Base-by-base conservation (phyloP, 2,113 vertebrate genomes). In the Gorilla gorilla region DNA sequence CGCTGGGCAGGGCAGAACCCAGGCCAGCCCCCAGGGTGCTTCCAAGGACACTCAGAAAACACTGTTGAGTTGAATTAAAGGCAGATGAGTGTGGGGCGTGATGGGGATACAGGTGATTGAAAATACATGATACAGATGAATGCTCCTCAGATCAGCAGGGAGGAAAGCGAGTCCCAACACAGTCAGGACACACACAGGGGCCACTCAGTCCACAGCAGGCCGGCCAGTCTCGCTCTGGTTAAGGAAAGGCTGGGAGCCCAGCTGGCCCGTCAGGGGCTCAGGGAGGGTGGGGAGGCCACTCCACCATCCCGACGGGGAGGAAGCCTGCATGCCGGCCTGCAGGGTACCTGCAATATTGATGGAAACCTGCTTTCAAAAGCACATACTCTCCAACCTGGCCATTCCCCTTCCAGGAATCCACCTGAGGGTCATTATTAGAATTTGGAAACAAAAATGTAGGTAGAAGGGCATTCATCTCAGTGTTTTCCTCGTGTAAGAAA, bases 161-260 rank as follows among this genome's bases (percentile, higher is more conserved):
- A 64, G 12, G 61, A 30, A 64, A 30, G 27, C 2, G 27, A 64
- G 61, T 76, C 75, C 14, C 43, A 48, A 20, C n/a, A 6, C 20
- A 12, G 50, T 10, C 59, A 73, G 10, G 0, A 2, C n/a, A 1
- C 7, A 9, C 8, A 32, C 52, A 48, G 12, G 1, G n/a, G 45
- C 57, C 57, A 3, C 78, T 25, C 12, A 17, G 73, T 16, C 43
- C 75, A 48, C 75, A 32, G 75, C 25, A 10, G 30, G 30, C 32
- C 3, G 5, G 30, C 2, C 7, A 1, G 14, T 43, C 75, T 32
- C 1, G 7, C 43, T 76, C 75, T 11, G 13, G 40, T 43, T 27
- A 64, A 64, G 61, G 61, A 64, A 64, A 30, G 61, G 61, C 43
- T 13, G 11, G 13, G 40, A 45, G 40, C 25, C 13, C 32, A 35